These are phyloP conservation scores for Pelobates cultripes DNA, from an alignment of 2,797 vertebrate species.

Conservation along the genomic window DNA sequence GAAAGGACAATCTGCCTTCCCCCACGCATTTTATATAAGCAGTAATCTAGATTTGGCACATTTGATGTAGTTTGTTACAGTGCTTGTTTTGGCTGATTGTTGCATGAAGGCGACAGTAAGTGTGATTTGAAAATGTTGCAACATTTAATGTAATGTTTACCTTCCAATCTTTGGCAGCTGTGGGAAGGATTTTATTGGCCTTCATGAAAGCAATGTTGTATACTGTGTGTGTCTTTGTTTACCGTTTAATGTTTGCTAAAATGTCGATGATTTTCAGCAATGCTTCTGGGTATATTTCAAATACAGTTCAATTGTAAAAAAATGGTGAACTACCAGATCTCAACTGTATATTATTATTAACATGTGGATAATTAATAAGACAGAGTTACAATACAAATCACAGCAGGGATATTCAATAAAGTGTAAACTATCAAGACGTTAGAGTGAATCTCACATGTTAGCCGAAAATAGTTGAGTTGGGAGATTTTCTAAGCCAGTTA, in stretches of 20 bases:
- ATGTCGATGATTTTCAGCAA: neutral
- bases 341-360: too few species aligned
- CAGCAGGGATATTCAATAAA: too few species aligned
- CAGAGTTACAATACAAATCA: too few species aligned
- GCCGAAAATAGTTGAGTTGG: too few species aligned
- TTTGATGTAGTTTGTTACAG: neutral
- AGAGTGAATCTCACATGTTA: too few species aligned
- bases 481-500: too few species aligned
- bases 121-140: neutral
- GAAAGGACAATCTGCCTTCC: neutral
- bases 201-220: neutral
- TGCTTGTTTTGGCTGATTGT: slow-evolving; percentile 4
- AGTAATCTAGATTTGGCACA: neutral
- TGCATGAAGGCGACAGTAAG: slow-evolving; percentile 13
- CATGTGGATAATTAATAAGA: too few species aligned
- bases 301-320: too few species aligned
- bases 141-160: slow-evolving; percentile 12
- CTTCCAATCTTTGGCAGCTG: slow-evolving; percentile 11
- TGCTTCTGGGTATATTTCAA: too few species aligned
- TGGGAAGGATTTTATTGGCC: neutral
- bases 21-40: too few species aligned
- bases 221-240: neutral
- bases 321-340: too few species aligned
- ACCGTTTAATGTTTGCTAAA: neutral
- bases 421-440: too few species aligned